These are phyloP conservation scores for Cyanoliseus patagonus DNA, from an alignment of 2,113 vertebrate species.

Conservation along the genomic window DNA sequence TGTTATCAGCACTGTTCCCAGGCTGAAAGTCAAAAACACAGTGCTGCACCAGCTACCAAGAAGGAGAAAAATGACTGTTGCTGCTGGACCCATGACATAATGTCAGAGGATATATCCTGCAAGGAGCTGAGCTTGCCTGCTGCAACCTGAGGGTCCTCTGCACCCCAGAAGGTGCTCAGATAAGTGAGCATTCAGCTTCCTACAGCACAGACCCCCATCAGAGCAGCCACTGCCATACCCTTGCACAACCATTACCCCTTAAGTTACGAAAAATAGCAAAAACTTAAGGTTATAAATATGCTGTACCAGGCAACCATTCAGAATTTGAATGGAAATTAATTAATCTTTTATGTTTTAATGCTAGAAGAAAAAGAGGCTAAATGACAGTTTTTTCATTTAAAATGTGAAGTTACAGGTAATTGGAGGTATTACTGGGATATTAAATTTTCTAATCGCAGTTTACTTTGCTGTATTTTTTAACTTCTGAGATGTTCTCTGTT, in stretches of 20 bases:
- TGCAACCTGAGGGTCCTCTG: neutral
- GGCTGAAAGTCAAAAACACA: too few species aligned
- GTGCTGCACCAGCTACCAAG: too few species aligned
- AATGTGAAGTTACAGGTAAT: neutral
- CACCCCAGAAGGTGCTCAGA: neutral
- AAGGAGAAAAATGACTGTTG: too few species aligned
- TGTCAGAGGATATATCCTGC: neutral
- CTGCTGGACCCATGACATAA: too few species aligned
- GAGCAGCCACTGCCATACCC: neutral
- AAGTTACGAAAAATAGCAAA: neutral
- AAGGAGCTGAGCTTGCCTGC: neutral
- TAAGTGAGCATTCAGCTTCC: neutral
- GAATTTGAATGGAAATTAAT: neutral
- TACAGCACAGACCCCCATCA: neutral
- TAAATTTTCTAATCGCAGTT: neutral
- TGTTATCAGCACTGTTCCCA: too few species aligned
- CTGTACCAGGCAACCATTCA: neutral
- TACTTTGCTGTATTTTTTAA: neutral
- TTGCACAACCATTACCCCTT: neutral
- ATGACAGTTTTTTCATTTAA: neutral
- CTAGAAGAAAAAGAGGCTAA: neutral
- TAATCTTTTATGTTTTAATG: neutral
- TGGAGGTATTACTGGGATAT: neutral
- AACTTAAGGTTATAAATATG: neutral
- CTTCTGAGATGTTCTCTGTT: neutral